Conservation (phyloP, 2,113 vertebrate genomes). For the Natator depressus region DNA sequence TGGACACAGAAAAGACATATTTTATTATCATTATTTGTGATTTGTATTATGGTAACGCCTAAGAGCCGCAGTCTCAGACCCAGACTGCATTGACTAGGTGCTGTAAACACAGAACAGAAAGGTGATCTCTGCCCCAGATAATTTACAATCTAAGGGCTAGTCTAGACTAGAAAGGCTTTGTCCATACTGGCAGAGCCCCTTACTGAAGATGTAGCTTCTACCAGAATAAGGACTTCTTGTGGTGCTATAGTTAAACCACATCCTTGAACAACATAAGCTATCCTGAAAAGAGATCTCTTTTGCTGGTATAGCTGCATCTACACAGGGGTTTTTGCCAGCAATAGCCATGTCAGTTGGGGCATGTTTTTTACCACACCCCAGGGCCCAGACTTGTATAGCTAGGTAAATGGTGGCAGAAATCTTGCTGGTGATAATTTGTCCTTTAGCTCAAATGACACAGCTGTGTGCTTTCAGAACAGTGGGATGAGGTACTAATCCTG, state of each 20-base stretch:
- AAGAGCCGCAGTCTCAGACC: not conserved
- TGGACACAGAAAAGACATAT: not conserved
- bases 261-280: not conserved
- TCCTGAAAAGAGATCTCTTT: not conserved
- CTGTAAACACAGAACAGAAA: not conserved
- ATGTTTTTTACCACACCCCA: not conserved
- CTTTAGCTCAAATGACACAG: not conserved
- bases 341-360: not conserved
- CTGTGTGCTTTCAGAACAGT: not conserved
- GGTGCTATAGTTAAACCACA: not conserved
- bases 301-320: not conserved
- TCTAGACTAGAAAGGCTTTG: not conserved
- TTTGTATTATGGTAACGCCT: not conserved
- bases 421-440: not conserved
- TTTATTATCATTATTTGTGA: not conserved
- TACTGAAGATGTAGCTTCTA: not conserved
- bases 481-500: not conserved
- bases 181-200: not conserved
- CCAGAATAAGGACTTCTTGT: not conserved
- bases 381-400: not conserved
- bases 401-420: not conserved
- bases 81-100: not conserved
- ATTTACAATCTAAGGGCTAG: not conserved
- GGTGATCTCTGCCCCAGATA: not conserved
- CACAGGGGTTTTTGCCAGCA: not conserved